Evolutionary conservation across 2,797 vertebrate species (phyloP).

Genomic region (Phataginus tetradactyla): DNA sequence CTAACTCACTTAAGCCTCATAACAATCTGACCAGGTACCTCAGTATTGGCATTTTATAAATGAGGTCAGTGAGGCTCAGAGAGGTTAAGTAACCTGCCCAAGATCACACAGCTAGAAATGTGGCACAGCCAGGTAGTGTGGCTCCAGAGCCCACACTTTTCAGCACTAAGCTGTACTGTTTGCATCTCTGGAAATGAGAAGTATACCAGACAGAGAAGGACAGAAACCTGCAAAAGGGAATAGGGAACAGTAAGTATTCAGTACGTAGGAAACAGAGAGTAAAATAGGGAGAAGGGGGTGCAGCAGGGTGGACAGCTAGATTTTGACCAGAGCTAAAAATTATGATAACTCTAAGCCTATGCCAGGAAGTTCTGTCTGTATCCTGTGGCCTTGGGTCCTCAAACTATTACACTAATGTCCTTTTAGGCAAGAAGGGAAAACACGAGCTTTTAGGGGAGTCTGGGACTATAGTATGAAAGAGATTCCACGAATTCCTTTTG

Average conservation of each 20-base stretch:
- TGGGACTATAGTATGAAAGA: background rate
- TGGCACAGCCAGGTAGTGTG: background rate
- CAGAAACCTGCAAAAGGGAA: background rate
- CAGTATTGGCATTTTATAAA: background rate
- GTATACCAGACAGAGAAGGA: background rate
- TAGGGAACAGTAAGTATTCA: background rate
- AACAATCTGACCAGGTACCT: background rate
- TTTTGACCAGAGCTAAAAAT: background rate
- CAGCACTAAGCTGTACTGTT: background rate
- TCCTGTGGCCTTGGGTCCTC: background rate
- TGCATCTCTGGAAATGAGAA: background rate
- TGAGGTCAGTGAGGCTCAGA: background rate
- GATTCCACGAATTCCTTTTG: background rate
- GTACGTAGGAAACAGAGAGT: background rate
- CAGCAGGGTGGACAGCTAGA: background rate
- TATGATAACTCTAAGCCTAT: background rate
- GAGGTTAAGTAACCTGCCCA: background rate
- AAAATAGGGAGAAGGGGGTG: background rate
- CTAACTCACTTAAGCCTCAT: background rate
- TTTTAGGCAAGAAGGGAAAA: background rate
- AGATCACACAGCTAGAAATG: background rate
- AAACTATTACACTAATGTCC: background rate
- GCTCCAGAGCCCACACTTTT: background rate
- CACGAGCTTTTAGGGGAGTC: background rate
- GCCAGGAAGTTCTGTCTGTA: background rate